Evolutionary conservation across 1,140 invertebrate genomes (phyloP), one percentile per base, ranked within the genome.

Genomic region (Halotydeus destructor): DNA sequence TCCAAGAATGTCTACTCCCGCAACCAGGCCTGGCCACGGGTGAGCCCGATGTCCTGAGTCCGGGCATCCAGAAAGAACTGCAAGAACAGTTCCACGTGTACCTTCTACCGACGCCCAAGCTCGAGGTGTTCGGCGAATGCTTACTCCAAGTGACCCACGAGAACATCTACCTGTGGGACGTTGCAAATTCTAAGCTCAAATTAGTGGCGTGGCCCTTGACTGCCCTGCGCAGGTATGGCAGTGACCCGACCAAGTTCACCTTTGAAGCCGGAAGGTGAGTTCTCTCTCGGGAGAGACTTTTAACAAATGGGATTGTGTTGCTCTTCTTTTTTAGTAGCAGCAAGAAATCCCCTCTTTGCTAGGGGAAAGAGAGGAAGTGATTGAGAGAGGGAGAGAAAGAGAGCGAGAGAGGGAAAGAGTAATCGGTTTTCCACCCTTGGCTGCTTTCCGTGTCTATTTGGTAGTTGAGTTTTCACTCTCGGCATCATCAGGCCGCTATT

Each of bases 81-180:
- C 49, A 55, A 46, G 54, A 57, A 49, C 49, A 52, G 38, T 57
- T 58, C 38, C 51, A 50, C 48, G 56, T 58, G 12, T 58, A 56
- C 44, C 45, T 57, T 9, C 44, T 57, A 49, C 56, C 56, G 31
- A 54, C 47, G 16, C 47, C 54, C 9, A 53, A 48, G 28, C 38
- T 58, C 24, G 54, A 51, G 40, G 38, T 52, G 3, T 58, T 49
- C 46, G 56, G 56, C 14, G 56, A 57, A 44, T 57, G 56, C 43
- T 40, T 57, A 22, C 45, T 57, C 12, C 56, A 58, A 47, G 56
- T 58, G 22, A 57, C 56, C 2, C 52, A 50, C 26, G 56, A 58
- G 41, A 52, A 58, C 40, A 50, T 57, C 19, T 52, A 57, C 32
- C 41, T 57, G 12, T 55, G 54, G 52, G 55, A 55, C 31, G 41